These are phyloP conservation scores for Melanotaenia duboulayi DNA, from an alignment of 2,113 vertebrate genomes.

Conservation along the genomic window DNA sequence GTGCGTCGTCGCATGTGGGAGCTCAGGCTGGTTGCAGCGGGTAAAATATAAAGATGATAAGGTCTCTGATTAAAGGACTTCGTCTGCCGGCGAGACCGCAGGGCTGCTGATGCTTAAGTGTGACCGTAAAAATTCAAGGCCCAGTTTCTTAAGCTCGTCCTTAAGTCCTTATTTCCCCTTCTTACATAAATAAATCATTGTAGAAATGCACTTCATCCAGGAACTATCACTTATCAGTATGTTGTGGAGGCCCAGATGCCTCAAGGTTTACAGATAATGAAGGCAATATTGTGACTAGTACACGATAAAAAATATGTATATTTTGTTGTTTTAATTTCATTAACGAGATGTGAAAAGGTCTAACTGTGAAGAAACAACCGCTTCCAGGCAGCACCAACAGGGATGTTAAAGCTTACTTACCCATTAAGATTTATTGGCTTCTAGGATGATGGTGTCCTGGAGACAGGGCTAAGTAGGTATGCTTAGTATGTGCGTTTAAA, in stretches of 20 bases:
- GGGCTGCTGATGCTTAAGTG: conserved; percentile 37
- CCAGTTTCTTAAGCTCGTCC: not conserved
- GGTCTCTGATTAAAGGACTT: conserved; percentile 9
- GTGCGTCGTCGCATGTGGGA: not conserved
- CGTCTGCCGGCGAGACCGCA: conserved; percentile 5
- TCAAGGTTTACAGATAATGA: conserved; percentile 33
- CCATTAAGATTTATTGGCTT: conserved; percentile 51
- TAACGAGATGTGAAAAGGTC: not conserved
- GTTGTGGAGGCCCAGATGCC: not conserved
- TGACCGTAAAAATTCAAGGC: conserved; percentile 38
- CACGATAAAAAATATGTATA: not conserved
- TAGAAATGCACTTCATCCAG: not conserved
- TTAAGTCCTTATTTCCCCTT: not conserved
- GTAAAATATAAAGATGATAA: conserved; percentile 1
- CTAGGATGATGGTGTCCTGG: conserved; percentile 45
- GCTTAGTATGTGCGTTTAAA: not conserved
- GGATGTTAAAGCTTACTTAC: conserved; percentile 30
- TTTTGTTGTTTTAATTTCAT: not conserved
- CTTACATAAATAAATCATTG: not conserved
- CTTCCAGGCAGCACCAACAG: conserved; percentile 11
- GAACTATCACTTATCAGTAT: not conserved
- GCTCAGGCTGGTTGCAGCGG: not conserved
- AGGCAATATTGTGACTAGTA: conserved; percentile 21
- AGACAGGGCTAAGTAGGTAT: conserved; percentile 24
- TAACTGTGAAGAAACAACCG: not conserved